phyloP scores from a whole-genome alignment of 1,140 invertebrate species.

The Venustaconcha ellipsiformis region DNA sequence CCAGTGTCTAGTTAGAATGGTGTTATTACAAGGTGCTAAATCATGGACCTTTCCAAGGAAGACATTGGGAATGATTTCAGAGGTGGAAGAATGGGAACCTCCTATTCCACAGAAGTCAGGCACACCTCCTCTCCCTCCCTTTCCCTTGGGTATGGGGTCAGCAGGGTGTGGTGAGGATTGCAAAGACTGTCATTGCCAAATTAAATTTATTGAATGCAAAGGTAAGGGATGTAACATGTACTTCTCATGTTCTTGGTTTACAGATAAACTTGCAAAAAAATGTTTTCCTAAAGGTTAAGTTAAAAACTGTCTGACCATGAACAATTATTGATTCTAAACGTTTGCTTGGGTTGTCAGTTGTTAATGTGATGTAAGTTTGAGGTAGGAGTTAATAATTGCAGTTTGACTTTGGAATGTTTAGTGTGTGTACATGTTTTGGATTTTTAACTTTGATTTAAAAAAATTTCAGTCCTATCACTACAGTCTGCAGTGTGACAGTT shows the following conservation, averaged over 20 bases:
- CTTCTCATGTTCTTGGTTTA: not conserved
- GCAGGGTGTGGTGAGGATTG: conserved; percentile 16
- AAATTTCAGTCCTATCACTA: too few relatives aligned
- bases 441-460: too few relatives aligned
- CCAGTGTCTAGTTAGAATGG: conserved; percentile 8
- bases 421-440: too few relatives aligned
- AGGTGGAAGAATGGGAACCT: conserved; percentile 26
- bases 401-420: too few relatives aligned
- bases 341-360: too few relatives aligned
- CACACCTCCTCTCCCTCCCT: conserved; percentile 9
- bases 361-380: too few relatives aligned
- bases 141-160: conserved; percentile 4
- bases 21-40: conserved; percentile 23
- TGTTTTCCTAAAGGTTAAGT: too few relatives aligned
- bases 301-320: too few relatives aligned
- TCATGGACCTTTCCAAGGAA: conserved; percentile 20
- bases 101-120: conserved; percentile 2
- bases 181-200: conserved; percentile 33
- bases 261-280: too few relatives aligned
- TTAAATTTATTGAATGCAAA: conserved; percentile 29
- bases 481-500: too few relatives aligned
- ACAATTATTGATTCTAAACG: too few relatives aligned
- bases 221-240: conserved; percentile 16
- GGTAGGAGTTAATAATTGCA: too few relatives aligned
- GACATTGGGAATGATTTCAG: conserved; percentile 26